Base-by-base conservation (phyloP, 2,888 invertebrate species). In the Ormyrus labotus region DNA sequence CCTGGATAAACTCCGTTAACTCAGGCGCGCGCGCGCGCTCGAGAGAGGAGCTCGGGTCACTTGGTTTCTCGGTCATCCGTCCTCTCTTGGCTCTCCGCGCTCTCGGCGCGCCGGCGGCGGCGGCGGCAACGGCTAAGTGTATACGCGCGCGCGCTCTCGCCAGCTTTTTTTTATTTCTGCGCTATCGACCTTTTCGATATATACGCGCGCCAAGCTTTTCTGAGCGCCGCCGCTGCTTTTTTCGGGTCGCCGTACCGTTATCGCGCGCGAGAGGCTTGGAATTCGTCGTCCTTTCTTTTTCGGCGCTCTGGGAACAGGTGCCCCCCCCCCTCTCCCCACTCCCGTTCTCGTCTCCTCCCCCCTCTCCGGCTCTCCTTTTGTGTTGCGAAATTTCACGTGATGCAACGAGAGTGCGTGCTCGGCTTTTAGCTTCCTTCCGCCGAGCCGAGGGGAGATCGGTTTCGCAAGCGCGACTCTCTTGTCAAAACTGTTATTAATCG, bases 51-150 rank as follows among this genome's bases (percentile, higher is more conserved):
- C 65, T 50, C 87, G 84, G 89, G 89, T 89, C 88, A 89, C 88
- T 88, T 88, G 89, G 89, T 90, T 89, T 89, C 88, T 89, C 89
- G 89, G 89, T 87, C 89, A 87, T 76, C 50, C 45, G 50, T 65
- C 78, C 64, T 63, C 65, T 73, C 78, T 69, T 76, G 55, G 55
- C 51, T 70, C 65, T 11, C 51, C 64, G 67, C 71, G 7, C 34
- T 19, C 48, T 45, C 69, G 47, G n/a, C 50, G 69, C 57, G n/a
- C 2, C n/a, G n/a, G 0, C 48, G 13, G 47, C 55, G 45, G 7
- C 68, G 19, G 68, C 8, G 67, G n/a, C n/a, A n/a, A n/a, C n/a
- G n/a, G 10, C 7, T 19, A 47, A 34, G 8, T n/a, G 10, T 67
- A 53, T 67, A 53, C 48, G 2, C 19, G 19, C 19, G 2, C 45